Conservation (phyloP, 2,888 invertebrate species). For the Plebejus melissa region DNA sequence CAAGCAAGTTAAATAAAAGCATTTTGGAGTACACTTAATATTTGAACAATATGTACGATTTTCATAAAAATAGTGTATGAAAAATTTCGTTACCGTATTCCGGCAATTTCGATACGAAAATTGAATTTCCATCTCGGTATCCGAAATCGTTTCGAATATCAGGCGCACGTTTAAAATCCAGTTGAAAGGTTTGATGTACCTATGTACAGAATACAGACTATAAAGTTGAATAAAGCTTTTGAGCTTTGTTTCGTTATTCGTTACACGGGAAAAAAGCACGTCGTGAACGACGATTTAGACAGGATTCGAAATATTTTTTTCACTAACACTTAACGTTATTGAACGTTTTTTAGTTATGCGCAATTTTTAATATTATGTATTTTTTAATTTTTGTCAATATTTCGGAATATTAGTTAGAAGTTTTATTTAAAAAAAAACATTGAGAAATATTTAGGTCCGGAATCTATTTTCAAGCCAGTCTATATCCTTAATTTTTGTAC, state of each 20-base stretch:
- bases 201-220: background rate
- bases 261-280: background rate
- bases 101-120: conserved; percentile 12
- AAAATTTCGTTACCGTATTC: conserved; percentile 10
- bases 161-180: conserved; percentile 16
- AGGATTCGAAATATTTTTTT: background rate
- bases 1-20: background rate
- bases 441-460: too few relatives aligned
- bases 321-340: too few relatives aligned
- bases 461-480: too few relatives aligned
- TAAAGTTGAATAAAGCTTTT: conserved; percentile 6
- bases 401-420: background rate
- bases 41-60: background rate
- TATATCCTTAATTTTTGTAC: too few relatives aligned
- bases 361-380: background rate
- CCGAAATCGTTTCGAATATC: conserved; percentile 8
- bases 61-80: conserved; percentile 6
- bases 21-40: background rate
- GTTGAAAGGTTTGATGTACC: conserved; percentile 9
- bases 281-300: background rate
- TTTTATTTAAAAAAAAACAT: too few relatives aligned
- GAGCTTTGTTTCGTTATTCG: background rate
- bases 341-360: background rate
- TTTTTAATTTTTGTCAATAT: background rate
- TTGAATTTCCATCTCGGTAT: conserved; percentile 7